A percentile compares a stretch with the other conserved stretches of the same genome.
Conservation (phyloP, 2,797 vertebrate genomes). For the Spondyliosoma cantharus region DNA sequence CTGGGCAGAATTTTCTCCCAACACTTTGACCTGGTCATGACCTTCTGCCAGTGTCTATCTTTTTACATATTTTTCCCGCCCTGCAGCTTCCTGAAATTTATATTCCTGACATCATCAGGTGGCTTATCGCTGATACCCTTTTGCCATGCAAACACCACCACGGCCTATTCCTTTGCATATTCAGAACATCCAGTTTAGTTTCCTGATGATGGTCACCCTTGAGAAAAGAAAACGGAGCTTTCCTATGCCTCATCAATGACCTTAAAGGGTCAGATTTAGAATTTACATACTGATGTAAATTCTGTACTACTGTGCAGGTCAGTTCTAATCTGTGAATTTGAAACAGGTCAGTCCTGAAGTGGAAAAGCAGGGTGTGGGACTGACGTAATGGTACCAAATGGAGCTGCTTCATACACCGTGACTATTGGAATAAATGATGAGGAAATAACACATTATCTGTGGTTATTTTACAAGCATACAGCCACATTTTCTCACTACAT, state of each 20-base stretch:
- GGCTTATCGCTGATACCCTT: constrained; percentile 67
- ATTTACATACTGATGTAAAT: not conserved
- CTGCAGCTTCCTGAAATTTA: constrained; percentile 66
- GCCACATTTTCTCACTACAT: constrained; percentile 4
- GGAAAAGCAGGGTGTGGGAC: not conserved
- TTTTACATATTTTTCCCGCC: constrained; percentile 53
- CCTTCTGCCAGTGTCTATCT: constrained; percentile 15
- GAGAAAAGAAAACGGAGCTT: constrained; percentile 21
- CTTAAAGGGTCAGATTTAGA: not conserved
- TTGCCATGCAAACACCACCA: constrained; percentile 65
- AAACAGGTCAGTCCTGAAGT: not conserved
- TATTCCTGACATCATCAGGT: constrained; percentile 60
- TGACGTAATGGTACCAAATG: not conserved
- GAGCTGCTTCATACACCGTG: not conserved
- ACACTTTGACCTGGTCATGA: constrained; percentile 42
- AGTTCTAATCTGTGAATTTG: not conserved
- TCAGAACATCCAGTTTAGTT: constrained; percentile 28
- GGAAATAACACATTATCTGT: not conserved
- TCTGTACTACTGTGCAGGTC: not conserved
- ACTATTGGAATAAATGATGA: constrained; percentile 5
- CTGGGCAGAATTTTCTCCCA: constrained; percentile 14
- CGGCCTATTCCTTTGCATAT: constrained; percentile 62
- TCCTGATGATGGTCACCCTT: constrained; percentile 35
- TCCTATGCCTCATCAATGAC: not conserved
- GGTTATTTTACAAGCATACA: not conserved